Percentiles rank a stretch among this genome's conserved stretches.
Evolutionary conservation across 2,113 vertebrate genomes (phyloP).

Genomic region (Saguinus midas): DNA sequence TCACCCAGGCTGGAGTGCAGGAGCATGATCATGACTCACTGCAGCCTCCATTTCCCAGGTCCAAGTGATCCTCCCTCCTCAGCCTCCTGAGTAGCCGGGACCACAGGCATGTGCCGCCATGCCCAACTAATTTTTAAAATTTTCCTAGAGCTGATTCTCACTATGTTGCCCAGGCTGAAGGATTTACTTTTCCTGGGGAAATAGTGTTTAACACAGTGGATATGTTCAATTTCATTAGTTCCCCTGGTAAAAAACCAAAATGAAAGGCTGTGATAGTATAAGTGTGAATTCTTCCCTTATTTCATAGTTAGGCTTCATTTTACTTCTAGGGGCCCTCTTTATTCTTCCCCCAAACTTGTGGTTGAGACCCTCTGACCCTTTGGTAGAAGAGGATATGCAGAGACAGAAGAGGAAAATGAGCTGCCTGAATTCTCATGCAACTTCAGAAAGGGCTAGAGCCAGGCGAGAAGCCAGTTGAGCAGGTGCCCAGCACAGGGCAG

Average conservation of each 20-base stretch:
- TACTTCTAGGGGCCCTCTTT: background rate
- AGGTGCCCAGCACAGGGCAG: conserved; percentile 45
- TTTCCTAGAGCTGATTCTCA: no score
- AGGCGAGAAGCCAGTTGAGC: conserved; percentile 36
- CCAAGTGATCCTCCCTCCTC: no score
- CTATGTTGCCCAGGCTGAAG: no score
- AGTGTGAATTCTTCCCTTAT: background rate
- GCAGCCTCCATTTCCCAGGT: no score
- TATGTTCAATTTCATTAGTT: background rate
- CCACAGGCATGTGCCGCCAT: no score
- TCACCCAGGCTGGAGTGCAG: no score
- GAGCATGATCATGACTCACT: no score
- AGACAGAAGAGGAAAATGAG: background rate
- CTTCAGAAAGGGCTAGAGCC: background rate
- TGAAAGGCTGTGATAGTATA: background rate
- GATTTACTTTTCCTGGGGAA: background rate
- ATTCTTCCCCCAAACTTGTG: background rate
- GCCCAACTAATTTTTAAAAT: no score
- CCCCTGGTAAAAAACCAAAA: background rate
- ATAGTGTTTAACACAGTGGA: background rate
- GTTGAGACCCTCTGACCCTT: background rate
- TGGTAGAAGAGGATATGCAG: background rate
- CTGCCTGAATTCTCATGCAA: background rate
- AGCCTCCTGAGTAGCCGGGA: no score
- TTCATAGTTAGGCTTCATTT: background rate